A percentile compares a stretch with the other conserved stretches of the same genome.
phyloP scores from a whole-genome alignment of 1,140 invertebrate species.

The Solenopsis invicta region DNA sequence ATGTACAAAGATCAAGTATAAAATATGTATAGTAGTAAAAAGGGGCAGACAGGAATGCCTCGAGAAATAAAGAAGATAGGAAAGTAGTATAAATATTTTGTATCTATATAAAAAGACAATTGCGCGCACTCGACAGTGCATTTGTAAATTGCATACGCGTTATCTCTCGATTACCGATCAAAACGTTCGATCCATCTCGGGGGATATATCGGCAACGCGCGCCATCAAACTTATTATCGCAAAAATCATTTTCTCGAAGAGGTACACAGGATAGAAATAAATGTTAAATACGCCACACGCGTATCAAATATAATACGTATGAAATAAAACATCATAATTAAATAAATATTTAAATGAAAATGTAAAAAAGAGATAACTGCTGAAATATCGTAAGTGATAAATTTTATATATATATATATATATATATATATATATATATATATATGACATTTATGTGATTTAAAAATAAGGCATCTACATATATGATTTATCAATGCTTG shows the following conservation, averaged over 20 bases:
- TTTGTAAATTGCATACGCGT: neutral
- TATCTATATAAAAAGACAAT: constrained; percentile 25
- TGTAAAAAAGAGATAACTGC: neutral
- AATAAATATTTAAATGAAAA: constrained; percentile 1
- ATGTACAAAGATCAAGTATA: constrained; percentile 51
- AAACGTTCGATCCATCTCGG: neutral
- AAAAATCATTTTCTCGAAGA: neutral
- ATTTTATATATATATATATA: too few relatives aligned
- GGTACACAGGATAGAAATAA: constrained; percentile 3
- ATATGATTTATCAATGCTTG: neutral
- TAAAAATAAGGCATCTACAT: constrained; percentile 14
- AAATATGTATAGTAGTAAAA: constrained; percentile 21
- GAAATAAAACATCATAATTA: too few relatives aligned
- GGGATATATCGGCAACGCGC: neutral
- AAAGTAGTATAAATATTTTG: neutral
- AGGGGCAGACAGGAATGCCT: neutral
- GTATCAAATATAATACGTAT: neutral
- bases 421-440: too few relatives aligned
- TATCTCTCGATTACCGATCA: constrained; percentile 20
- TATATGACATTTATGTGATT: constrained; percentile 1
- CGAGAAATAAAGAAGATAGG: neutral
- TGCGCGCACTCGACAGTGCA: neutral
- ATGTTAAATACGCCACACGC: neutral
- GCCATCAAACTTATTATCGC: neutral
- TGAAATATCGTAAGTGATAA: neutral